Conservation (phyloP, 2,888 invertebrate genomes). For the Crematogaster levior region DNA sequence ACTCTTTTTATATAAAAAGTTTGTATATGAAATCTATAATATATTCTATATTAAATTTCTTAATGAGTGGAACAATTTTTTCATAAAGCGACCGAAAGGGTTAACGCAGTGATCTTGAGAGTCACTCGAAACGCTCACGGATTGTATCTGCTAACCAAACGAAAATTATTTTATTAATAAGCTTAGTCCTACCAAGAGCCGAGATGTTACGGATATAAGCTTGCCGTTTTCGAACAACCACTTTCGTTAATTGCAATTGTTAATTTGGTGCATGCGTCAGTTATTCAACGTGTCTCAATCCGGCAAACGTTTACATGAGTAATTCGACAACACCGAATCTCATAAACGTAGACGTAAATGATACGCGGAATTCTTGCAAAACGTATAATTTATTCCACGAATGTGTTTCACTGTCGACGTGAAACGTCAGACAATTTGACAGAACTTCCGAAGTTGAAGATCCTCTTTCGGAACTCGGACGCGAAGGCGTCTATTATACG, state of each 20-base stretch:
- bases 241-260: conserved; percentile 25
- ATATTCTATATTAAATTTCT: background rate
- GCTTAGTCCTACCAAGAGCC: conserved; percentile 13
- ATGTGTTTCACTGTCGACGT: background rate
- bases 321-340: background rate
- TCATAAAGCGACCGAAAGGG: conserved; percentile 11
- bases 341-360: background rate
- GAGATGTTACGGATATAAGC: conserved; percentile 30
- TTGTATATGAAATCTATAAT: too few relatives aligned
- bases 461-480: too few relatives aligned
- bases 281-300: conserved; percentile 16
- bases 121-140: conserved; percentile 5
- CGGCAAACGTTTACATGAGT: background rate
- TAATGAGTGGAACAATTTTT: background rate
- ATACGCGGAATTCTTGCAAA: background rate
- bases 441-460: background rate
- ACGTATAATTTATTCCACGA: background rate
- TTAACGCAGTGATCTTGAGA: conserved; percentile 4
- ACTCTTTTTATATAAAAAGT: background rate
- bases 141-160: conserved; percentile 14
- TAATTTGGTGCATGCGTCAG: conserved; percentile 11
- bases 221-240: background rate
- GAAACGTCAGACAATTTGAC: background rate
- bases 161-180: conserved; percentile 36
- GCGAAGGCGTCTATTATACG: background rate